These are phyloP conservation scores for Philopotamus ludificatus DNA, from an alignment of 1,140 invertebrate species.

Conservation along the genomic window DNA sequence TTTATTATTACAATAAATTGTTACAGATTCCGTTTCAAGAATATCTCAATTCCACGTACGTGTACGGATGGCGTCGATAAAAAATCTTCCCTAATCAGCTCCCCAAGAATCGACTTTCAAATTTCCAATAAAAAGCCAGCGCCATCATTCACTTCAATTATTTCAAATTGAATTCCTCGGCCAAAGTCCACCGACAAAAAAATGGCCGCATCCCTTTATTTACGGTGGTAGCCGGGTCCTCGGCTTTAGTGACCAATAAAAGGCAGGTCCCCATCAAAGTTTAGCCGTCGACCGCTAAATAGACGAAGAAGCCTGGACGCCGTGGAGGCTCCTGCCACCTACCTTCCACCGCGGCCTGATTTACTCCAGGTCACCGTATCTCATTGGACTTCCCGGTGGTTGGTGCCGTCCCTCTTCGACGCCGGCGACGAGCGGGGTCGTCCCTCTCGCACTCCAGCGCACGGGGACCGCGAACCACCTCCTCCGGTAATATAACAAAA, in stretches of 20 bases:
- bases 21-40: too few relatives aligned
- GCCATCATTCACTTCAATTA: too few relatives aligned
- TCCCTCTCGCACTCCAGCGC: constrained; percentile 4
- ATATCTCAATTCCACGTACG: too few relatives aligned
- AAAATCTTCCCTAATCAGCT: too few relatives aligned
- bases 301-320: not conserved
- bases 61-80: too few relatives aligned
- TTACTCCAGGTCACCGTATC: constrained; percentile 39
- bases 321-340: not conserved
- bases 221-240: too few relatives aligned
- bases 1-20: too few relatives aligned
- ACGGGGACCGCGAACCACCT: not conserved
- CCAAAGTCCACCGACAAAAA: not conserved
- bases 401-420: not conserved
- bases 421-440: not conserved
- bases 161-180: not conserved
- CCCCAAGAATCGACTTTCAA: too few relatives aligned
- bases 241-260: constrained; percentile 33
- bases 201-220: not conserved
- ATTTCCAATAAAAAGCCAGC: too few relatives aligned
- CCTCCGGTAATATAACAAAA: constrained; percentile 41
- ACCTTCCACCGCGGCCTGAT: constrained; percentile 30
- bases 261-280: constrained; percentile 23
- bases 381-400: constrained; percentile 32
- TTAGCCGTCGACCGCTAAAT: not conserved